Evolutionary conservation across 2,113 vertebrate genomes (phyloP).

Genomic region (Oceanites oceanicus): DNA sequence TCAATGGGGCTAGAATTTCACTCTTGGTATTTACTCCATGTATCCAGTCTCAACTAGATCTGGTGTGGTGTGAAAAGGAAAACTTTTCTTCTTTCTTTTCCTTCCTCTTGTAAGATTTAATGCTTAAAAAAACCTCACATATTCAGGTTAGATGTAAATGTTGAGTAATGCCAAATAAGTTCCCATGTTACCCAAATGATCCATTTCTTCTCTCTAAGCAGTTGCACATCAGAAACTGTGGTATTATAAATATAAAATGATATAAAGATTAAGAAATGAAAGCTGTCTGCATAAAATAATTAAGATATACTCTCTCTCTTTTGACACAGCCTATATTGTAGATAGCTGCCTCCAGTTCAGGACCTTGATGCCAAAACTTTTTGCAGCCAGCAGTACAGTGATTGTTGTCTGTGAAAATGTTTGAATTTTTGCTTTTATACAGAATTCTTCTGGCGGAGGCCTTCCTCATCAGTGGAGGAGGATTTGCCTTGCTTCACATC

Average conservation of each 20-base stretch:
- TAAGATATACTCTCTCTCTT: not conserved
- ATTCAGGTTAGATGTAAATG: not conserved
- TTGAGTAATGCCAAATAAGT: not conserved
- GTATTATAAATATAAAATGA: not conserved
- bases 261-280: not conserved
- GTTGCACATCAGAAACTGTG: not conserved
- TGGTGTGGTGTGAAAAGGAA: conserved; percentile 56
- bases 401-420: not conserved
- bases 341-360: not conserved
- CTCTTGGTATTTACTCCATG: conserved; percentile 35
- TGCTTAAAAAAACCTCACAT: not conserved
- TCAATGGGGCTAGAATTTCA: conserved; percentile 61
- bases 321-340: not conserved
- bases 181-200: not conserved
- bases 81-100: conserved; percentile 38
- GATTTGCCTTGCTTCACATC: not conserved
- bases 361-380: not conserved
- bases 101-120: conserved; percentile 47
- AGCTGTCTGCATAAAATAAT: not conserved
- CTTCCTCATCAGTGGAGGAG: not conserved
- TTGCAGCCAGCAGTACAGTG: not conserved
- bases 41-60: conserved; percentile 46
- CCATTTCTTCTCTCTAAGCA: not conserved
- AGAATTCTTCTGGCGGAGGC: not conserved
- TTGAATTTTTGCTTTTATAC: not conserved